Evolutionary conservation across 2,888 invertebrate species (phyloP), one percentile per base, ranked within the genome.

Genomic region (Eledona agricola): DNA sequence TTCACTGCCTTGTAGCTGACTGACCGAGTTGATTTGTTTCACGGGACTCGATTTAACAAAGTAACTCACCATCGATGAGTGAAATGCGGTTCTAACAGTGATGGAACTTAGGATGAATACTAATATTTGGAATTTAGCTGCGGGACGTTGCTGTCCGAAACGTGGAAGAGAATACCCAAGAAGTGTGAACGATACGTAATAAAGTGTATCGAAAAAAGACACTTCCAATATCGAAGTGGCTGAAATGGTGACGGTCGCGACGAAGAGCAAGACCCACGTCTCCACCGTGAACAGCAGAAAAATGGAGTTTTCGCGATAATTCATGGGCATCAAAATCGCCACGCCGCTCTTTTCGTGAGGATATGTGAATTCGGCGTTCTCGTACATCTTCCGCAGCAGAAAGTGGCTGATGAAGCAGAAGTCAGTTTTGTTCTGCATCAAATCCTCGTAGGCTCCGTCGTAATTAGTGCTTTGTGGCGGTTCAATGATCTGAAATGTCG

Each of bases 321-420:
- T 6, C n/a, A n/a, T n/a, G n/a, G n/a, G n/a, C n/a, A n/a, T n/a
- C 13, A 17, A 40, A 17, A 16, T 20, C 28, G 12, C 29, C 0
- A 43, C n/a, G 29, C 22, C 9, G 15, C 32, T 43, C 1, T 3
- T 9, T 32, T 32, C 31, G n/a, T 43, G 43, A 13, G 43, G 43
- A 6, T 43, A 31, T 1, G 43, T 15, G 11, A 22, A 43, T 3
- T 43, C 43, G 15, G 43, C 43, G 3, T 13, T 26, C 32, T 31
- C 31, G 16, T 22, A 43, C 3, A 43, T 19, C 10, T 43, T 29
- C 3, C 9, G 6, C 43, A 43, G 29, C 13, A 22, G 32, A 10
- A 20, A 43, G 23, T 43, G 43, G n/a, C 31, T 43, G 26, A 37
- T 47, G 10, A 47, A 47, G 12, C 37, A 37, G 9, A 47, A 37